A percentile compares a stretch with the other conserved stretches of the same genome.
These are phyloP conservation scores for Lepus timidus DNA, from an alignment of 2,113 vertebrate species.

Conservation along the genomic window DNA sequence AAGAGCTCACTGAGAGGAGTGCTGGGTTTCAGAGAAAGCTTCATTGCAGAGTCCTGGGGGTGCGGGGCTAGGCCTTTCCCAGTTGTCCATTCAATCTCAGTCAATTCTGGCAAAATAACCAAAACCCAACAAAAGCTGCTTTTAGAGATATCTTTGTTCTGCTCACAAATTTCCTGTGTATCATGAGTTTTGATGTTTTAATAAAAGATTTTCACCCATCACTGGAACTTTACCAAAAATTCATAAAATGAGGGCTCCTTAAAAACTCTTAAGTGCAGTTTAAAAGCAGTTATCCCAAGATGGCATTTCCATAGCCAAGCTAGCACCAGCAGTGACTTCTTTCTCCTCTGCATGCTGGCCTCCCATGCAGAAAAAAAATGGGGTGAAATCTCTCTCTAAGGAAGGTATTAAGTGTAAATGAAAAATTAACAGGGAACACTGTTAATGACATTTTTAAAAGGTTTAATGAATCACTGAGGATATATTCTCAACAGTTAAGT, in stretches of 20 bases:
- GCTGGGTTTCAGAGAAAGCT: background rate
- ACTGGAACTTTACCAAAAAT: background rate
- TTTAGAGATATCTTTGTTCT: background rate
- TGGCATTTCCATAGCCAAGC: background rate
- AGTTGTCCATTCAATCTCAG: accelerated
- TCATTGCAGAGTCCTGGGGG: background rate
- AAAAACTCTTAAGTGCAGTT: background rate
- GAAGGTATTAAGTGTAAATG: background rate
- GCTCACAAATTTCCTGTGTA: background rate
- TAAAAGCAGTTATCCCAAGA: slow-evolving; percentile 27
- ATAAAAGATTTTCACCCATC: background rate
- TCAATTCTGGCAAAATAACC: background rate
- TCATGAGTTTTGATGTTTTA: background rate
- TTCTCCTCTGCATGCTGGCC: background rate
- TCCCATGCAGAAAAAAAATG: background rate
- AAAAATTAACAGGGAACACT: background rate
- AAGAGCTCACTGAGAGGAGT: background rate
- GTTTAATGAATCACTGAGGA: slow-evolving; percentile 7
- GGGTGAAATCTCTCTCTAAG: background rate
- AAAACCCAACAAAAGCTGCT: background rate
- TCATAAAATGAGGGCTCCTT: background rate
- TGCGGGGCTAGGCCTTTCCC: background rate
- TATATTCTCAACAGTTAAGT: background rate
- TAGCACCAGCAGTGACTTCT: background rate
- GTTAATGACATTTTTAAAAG: slow-evolving; percentile 38